These are phyloP conservation scores for Cephus runcator DNA, from an alignment of 2,888 invertebrate species.

Conservation along the genomic window DNA sequence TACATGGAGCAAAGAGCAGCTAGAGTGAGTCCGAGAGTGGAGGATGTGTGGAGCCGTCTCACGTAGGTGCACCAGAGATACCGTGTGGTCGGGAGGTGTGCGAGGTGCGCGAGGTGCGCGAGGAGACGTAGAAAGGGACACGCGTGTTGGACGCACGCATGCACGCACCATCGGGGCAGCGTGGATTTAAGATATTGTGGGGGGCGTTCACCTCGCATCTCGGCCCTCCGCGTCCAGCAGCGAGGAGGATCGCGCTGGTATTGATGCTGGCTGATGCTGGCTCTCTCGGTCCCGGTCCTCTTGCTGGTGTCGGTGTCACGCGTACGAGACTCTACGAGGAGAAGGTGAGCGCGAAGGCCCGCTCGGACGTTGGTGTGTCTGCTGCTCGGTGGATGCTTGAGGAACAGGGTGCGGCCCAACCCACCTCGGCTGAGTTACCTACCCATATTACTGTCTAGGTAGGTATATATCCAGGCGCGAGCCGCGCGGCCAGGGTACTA, in stretches of 20 bases:
- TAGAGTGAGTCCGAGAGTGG: background rate
- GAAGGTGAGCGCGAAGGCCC: conserved; percentile 60
- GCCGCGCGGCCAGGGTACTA: conserved; percentile 44
- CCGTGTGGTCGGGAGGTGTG: background rate
- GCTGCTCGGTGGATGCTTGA: conserved; percentile 53
- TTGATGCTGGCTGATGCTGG: background rate
- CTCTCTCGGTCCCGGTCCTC: background rate
- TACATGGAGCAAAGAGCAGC: conserved; percentile 10
- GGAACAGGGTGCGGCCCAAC: conserved; percentile 60
- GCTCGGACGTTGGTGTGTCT: conserved; percentile 3
- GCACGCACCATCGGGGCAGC: conserved; percentile 17
- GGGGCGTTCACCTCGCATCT: conserved; percentile 59
- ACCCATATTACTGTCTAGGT: conserved; percentile 59
- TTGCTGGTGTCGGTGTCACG: conserved; percentile 21
- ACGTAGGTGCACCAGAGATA: background rate
- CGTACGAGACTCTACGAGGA: conserved; percentile 58
- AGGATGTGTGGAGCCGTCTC: background rate
- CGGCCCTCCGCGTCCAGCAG: conserved; percentile 9
- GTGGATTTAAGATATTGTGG: conserved; percentile 58
- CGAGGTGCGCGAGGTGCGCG: background rate
- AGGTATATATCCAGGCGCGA: conserved; percentile 45
- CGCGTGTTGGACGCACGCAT: conserved; percentile 16
- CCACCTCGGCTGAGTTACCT: conserved; percentile 57
- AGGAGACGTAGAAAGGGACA: conserved; percentile 17
- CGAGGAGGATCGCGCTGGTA: background rate